Conservation (phyloP, 2,888 invertebrate species). For the Limnephilus lunatus region DNA sequence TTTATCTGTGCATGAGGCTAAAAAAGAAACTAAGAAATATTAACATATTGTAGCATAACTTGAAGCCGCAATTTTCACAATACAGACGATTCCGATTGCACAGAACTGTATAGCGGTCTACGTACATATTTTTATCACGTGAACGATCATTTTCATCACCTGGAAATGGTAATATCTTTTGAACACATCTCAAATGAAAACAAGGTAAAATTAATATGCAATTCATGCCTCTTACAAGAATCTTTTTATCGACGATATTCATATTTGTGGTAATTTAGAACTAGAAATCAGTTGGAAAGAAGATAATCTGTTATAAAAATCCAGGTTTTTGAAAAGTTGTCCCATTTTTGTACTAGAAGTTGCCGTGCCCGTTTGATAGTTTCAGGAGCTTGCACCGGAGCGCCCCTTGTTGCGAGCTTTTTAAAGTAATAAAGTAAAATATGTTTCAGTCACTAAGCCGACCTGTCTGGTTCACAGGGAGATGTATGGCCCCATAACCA, state of each 20-base stretch:
- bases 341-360: background rate
- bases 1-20: background rate
- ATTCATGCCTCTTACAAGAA: too few species aligned
- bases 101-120: background rate
- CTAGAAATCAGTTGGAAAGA: background rate
- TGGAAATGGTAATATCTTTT: background rate
- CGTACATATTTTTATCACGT: background rate
- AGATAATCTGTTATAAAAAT: background rate
- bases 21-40: background rate
- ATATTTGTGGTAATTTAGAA: too few species aligned
- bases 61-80: too few species aligned
- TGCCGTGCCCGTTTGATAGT: background rate
- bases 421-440: slow-evolving; percentile 54
- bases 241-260: too few species aligned
- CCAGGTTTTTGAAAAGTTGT: background rate
- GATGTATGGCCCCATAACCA: slow-evolving; percentile 25
- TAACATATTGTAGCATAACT: background rate
- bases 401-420: slow-evolving; percentile 23
- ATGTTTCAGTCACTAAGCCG: slow-evolving; percentile 52
- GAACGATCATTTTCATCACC: background rate
- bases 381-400: background rate
- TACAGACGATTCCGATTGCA: background rate
- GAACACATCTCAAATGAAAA: too few species aligned
- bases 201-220: too few species aligned
- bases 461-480: slow-evolving; percentile 30